These are phyloP conservation scores for Pipistrellus pygmaeus DNA, from an alignment of 2,797 vertebrate species.

Conservation along the genomic window DNA sequence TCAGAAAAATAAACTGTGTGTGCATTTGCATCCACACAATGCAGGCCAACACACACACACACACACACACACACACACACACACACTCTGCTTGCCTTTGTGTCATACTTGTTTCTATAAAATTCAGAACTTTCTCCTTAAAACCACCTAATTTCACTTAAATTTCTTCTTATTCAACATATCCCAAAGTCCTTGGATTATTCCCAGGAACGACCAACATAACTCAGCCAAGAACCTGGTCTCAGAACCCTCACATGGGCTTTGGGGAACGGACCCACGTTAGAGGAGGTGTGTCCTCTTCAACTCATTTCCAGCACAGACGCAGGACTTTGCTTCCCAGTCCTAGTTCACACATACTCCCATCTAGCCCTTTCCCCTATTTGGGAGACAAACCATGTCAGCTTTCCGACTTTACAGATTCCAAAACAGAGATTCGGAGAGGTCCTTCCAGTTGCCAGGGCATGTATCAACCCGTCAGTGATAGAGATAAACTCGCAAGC, in stretches of 20 bases:
- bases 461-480: not conserved
- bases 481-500: not conserved
- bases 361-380: not conserved
- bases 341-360: not conserved
- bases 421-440: not conserved
- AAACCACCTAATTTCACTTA: not conserved
- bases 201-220: not conserved
- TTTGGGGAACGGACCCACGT: not conserved
- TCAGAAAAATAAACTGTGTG: not conserved
- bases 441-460: not conserved
- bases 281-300: not conserved
- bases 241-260: not conserved
- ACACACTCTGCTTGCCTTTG: not conserved
- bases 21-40: not conserved
- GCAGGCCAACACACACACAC: accelerated
- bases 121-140: not conserved
- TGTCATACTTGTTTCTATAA: not conserved
- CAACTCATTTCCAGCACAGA: not conserved
- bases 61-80: not conserved
- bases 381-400: not conserved
- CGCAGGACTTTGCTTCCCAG: not conserved
- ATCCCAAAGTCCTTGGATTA: not conserved
- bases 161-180: not conserved
- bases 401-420: not conserved
- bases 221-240: not conserved